Percentiles rank a stretch among this genome's conserved stretches.
Evolutionary conservation across 2,797 vertebrate genomes (phyloP).

Genomic region (Chrosomus eos): DNA sequence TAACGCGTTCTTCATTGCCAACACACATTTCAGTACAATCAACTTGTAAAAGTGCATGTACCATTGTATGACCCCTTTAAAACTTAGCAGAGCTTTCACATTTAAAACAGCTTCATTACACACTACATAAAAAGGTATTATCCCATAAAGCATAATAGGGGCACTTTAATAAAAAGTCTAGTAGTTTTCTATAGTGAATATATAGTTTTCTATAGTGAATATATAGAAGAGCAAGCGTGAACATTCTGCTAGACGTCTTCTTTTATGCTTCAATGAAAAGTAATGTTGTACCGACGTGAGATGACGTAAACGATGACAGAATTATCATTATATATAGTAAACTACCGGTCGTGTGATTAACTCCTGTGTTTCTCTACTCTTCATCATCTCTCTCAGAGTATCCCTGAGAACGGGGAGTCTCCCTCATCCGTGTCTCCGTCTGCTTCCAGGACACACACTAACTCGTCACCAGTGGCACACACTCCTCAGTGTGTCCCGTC

Average conservation of each 20-base stretch:
- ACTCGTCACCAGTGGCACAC: conserved; percentile 44
- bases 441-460: neutral
- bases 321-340: neutral
- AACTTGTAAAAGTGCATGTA: too few species aligned
- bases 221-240: neutral
- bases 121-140: neutral
- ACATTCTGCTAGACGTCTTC: neutral
- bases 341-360: neutral
- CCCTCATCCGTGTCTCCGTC: neutral
- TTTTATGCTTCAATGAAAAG: neutral
- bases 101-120: neutral
- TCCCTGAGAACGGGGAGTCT: conserved; percentile 69
- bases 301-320: neutral
- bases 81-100: neutral
- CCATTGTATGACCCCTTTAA: too few species aligned
- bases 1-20: too few species aligned
- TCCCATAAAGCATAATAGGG: neutral
- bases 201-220: neutral
- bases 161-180: neutral
- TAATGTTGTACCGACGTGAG: neutral
- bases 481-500: conserved; percentile 48
- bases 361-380: neutral
- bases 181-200: neutral
- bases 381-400: conserved; percentile 67
- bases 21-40: too few species aligned